Evolutionary conservation across 2,113 vertebrate genomes (phyloP).

Genomic region (Leptobrachium leishanense): DNA sequence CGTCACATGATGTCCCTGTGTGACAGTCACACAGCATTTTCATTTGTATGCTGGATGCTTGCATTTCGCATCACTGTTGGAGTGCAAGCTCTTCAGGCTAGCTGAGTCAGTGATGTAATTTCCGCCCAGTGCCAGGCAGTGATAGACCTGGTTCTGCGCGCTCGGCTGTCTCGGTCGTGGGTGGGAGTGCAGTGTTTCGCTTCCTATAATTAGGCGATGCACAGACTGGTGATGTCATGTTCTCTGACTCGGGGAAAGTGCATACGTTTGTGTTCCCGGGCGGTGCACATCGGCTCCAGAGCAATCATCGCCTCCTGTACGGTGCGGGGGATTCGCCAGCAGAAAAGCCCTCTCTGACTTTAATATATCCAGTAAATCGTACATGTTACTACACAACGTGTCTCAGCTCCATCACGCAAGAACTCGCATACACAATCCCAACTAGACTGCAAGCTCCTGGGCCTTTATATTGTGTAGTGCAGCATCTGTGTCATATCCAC

Average conservation of each 20-base stretch:
- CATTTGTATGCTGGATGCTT: too few relatives aligned
- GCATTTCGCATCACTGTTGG: neutral
- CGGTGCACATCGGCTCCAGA: neutral
- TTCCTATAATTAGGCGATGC: slow-evolving; percentile 23
- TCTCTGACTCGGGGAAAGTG: neutral
- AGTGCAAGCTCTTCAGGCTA: neutral
- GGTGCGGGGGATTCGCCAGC: too few relatives aligned
- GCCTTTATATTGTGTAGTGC: too few relatives aligned
- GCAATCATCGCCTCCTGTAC: neutral
- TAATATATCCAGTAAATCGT: too few relatives aligned
- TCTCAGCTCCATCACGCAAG: too few relatives aligned
- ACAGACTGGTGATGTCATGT: slow-evolving; percentile 13
- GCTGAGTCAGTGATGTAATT: neutral
- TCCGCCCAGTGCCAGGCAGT: neutral
- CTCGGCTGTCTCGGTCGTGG: neutral
- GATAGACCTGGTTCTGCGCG: neutral
- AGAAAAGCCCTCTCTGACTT: too few relatives aligned
- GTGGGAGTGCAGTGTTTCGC: neutral
- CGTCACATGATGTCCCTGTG: too few relatives aligned
- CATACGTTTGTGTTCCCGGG: neutral
- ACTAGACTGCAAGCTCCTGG: too few relatives aligned
- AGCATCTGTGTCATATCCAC: too few relatives aligned
- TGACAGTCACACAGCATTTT: too few relatives aligned
- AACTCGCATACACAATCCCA: too few relatives aligned
- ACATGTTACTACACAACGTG: too few relatives aligned